phyloP scores from a whole-genome alignment of 2,113 vertebrate species.

The Andinoacara biseriatus region DNA sequence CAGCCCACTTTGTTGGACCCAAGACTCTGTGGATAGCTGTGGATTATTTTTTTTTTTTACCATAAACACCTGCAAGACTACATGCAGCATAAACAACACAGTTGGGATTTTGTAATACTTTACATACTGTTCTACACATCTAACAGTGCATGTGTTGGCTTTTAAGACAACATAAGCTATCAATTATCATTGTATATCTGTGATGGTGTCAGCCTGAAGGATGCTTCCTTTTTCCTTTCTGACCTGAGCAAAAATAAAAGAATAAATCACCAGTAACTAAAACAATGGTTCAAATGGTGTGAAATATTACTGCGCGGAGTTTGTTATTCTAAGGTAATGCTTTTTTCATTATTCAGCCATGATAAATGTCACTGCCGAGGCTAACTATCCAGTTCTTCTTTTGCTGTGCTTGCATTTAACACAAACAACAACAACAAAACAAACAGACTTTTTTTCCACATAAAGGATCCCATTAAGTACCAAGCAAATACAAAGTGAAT shows the following conservation, averaged over 20 bases:
- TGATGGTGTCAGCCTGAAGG: not conserved
- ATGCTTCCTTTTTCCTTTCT: not conserved
- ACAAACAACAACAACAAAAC: not conserved
- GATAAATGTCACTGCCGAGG: not conserved
- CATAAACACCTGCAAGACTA: slow-evolving; percentile 36
- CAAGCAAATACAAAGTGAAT: not conserved
- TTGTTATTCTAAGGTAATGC: not conserved
- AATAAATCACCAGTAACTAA: not conserved
- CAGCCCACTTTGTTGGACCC: slow-evolving; percentile 45
- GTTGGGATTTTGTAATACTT: slow-evolving; percentile 1
- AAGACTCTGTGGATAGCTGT: slow-evolving; percentile 33
- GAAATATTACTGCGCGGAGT: not conserved
- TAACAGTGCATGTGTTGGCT: slow-evolving; percentile 6
- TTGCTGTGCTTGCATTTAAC: slow-evolving; percentile 6
- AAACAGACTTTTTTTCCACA: not conserved
- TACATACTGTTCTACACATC: slow-evolving; percentile 8
- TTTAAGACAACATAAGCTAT: not conserved
- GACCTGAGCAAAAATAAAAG: not conserved
- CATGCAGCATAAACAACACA: slow-evolving; percentile 27
- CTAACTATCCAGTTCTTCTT: slow-evolving; percentile 6
- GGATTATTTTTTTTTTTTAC: slow-evolving; percentile 19
- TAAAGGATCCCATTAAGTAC: not conserved
- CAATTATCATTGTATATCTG: not conserved
- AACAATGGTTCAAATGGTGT: not conserved
- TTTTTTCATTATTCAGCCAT: not conserved